Percentiles rank a stretch among this genome's conserved stretches.
These are phyloP conservation scores for Rhyacichthys aspro DNA, from an alignment of 2,797 vertebrate species.

Conservation along the genomic window DNA sequence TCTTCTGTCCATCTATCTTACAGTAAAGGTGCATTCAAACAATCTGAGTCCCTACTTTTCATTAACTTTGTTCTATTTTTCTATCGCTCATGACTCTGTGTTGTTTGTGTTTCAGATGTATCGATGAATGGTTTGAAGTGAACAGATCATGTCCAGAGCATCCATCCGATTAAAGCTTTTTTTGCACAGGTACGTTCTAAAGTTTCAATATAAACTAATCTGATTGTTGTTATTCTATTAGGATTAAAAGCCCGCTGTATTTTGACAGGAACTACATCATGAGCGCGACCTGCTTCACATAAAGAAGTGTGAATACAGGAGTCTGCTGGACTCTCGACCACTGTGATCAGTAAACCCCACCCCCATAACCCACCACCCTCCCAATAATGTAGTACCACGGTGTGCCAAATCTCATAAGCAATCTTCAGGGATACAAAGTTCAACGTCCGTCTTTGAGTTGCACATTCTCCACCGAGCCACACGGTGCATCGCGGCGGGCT, in stretches of 20 bases:
- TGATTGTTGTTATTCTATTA: neutral
- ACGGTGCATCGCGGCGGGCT: neutral
- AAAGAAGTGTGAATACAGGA: constrained; percentile 30
- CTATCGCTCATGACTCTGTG: constrained; percentile 1
- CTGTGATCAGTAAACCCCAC: constrained; percentile 42
- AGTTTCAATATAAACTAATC: neutral
- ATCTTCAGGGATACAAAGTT: constrained; percentile 77
- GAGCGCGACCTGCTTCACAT: constrained; percentile 28
- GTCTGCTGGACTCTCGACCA: constrained; percentile 56
- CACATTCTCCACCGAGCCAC: constrained; percentile 27
- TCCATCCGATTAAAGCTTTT: constrained; percentile 88
- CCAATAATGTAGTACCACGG: constrained; percentile 56
- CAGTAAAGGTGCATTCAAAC: too few relatives aligned
- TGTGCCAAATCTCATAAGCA: constrained; percentile 77
- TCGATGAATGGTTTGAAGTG: constrained; percentile 97
- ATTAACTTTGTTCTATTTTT: neutral
- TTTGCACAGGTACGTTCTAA: constrained; percentile 78
- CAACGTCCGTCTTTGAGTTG: constrained; percentile 54
- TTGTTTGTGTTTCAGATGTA: constrained; percentile 80
- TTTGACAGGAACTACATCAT: constrained; percentile 45
- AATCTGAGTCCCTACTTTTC: too few relatives aligned
- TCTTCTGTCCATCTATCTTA: too few relatives aligned
- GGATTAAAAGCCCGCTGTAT: constrained; percentile 9
- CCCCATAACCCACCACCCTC: constrained; percentile 11
- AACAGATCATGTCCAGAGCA: constrained; percentile 96